A percentile compares a stretch with the other conserved stretches of the same genome.
These are phyloP conservation scores for Rhinophrynus dorsalis DNA, from an alignment of 2,797 vertebrate genomes.

Conservation along the genomic window DNA sequence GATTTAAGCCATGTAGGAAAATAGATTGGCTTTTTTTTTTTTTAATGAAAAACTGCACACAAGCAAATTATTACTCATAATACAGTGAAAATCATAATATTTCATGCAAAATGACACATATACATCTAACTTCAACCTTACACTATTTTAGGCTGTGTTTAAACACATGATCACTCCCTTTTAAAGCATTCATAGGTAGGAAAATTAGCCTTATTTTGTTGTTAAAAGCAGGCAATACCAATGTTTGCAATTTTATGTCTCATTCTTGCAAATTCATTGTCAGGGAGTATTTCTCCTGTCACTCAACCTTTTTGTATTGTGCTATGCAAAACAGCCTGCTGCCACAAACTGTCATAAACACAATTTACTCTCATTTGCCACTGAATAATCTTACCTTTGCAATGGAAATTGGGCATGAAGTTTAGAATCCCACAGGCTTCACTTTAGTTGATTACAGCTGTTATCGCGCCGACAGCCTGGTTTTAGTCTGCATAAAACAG, in stretches of 20 bases:
- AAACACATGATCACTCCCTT: background rate
- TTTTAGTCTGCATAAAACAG: slow-evolving; percentile 38
- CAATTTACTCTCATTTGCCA: slow-evolving; percentile 48
- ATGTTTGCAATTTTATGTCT: slow-evolving; percentile 37
- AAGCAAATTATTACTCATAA: no score
- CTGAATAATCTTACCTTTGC: slow-evolving; percentile 48
- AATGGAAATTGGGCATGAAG: slow-evolving; percentile 50
- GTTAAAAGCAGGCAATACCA: slow-evolving; percentile 36
- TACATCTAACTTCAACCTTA: no score
- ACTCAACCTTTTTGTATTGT: slow-evolving; percentile 41
- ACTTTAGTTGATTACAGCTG: slow-evolving; percentile 47
- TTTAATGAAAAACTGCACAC: no score
- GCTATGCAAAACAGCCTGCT: slow-evolving; percentile 31
- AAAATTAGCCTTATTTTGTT: slow-evolving; percentile 24
- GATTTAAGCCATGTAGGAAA: no score
- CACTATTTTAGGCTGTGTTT: slow-evolving; percentile 10
- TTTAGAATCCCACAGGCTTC: slow-evolving; percentile 44
- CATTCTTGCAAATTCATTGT: slow-evolving; percentile 29
- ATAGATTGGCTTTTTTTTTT: no score
- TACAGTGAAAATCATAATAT: no score
- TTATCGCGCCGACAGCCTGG: slow-evolving; percentile 45
- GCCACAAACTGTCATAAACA: slow-evolving; percentile 48
- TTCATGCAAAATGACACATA: no score
- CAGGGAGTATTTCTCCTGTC: slow-evolving; percentile 34
- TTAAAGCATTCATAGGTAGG: background rate